Base-by-base conservation (phyloP, 2,888 invertebrate species). In the Thera britannica region DNA sequence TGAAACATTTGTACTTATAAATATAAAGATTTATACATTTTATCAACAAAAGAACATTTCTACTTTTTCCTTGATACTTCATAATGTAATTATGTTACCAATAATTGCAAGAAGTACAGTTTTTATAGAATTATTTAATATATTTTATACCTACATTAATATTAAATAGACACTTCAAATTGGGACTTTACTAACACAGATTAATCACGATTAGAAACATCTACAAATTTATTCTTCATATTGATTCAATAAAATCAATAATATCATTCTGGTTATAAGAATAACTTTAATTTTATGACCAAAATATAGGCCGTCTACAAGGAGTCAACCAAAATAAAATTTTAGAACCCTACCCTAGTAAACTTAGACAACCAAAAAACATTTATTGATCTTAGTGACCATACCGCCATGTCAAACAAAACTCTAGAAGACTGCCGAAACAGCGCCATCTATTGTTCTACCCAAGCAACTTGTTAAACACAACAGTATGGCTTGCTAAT, bases 161-260 rank as follows among this genome's bases (percentile, higher is more conserved):
- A 41, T 44, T 55, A 48, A 38, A 34, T 57, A 58, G 51, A 51
- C n/a, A 48, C 38, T 44, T 35, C 3, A 41, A 48, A 54, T 52
- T 55, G 58, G 55, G 62, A 54, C 57, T 35, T 54, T 36, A 44
- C 64, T 64, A 62, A 62, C 68, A 62, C 62, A 58, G 54, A 65
- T 64, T 55, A 69, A 69, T 65, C 62, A 65, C 65, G 68, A 59
- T 58, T 62, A n/a, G 51, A 55, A 62, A 55, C 38, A 59, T 8
- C 56, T 65, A 65, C 38, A 51, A 44, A n/a, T 58, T 60, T 69
- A 54, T 23, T 23, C 36, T 11, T 61, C 54, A 65, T 61, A 68
- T 64, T 59, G 69, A 69, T 62, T 69, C 69, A 69, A 69, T 69
- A 65, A 59, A 69, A 69, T 65, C 69, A 36, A 69, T 59, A 68